Percentiles rank a stretch among this genome's conserved stretches.
phyloP scores from a whole-genome alignment of 2,888 invertebrate species.

The Ypsolopha sequella region DNA sequence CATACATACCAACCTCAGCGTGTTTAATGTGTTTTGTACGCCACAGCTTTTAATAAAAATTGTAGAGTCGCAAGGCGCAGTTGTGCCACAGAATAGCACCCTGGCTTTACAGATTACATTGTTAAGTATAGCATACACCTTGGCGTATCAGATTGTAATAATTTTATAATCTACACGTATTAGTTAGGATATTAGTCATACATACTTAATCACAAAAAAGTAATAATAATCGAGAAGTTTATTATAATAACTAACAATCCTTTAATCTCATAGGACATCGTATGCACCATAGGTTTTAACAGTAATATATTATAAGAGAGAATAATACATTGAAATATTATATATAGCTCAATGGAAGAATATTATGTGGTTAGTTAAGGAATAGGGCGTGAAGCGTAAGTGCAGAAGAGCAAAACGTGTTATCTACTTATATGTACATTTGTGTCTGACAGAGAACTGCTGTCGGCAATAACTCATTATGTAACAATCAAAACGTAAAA shows the following conservation, averaged over 20 bases:
- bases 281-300: slow-evolving; percentile 47
- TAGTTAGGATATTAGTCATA: slow-evolving; percentile 18
- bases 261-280: slow-evolving; percentile 37
- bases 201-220: slow-evolving; percentile 25
- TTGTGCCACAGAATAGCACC: slow-evolving; percentile 38
- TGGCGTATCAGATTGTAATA: slow-evolving; percentile 10
- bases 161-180: slow-evolving; percentile 21
- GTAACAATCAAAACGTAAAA: too few relatives aligned
- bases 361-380: slow-evolving; percentile 13
- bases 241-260: slow-evolving; percentile 29
- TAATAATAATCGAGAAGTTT: slow-evolving; percentile 15
- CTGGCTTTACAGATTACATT: slow-evolving; percentile 25
- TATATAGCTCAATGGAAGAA: slow-evolving; percentile 14
- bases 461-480: too few relatives aligned
- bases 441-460: too few relatives aligned
- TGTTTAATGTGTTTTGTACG: too few relatives aligned
- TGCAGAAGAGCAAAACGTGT: slow-evolving; percentile 25
- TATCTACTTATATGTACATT: too few relatives aligned
- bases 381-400: slow-evolving; percentile 23
- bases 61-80: too few relatives aligned
- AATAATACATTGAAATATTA: background rate
- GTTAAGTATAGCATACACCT: background rate
- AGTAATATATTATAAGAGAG: slow-evolving; percentile 20
- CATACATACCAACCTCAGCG: too few relatives aligned
- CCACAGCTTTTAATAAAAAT: too few relatives aligned